Conservation (phyloP, 2,888 invertebrate species). For the Sarcophaga carnaria region DNA sequence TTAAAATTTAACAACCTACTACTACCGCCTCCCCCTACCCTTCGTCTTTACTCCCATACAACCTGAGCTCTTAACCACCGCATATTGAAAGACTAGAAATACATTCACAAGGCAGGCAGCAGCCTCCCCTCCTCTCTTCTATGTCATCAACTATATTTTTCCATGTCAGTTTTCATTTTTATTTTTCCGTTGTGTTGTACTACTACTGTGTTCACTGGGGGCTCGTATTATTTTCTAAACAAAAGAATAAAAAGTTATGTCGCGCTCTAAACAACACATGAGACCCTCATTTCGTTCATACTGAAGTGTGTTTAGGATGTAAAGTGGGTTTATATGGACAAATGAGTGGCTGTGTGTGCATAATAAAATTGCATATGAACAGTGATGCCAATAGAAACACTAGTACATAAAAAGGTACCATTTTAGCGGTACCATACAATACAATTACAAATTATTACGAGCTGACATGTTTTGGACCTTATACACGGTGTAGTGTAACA, state of each 20-base stretch:
- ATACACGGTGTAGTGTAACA: too few relatives aligned
- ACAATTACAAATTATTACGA: too few relatives aligned
- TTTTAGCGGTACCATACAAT: too few relatives aligned
- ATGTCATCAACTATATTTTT: constrained; percentile 50
- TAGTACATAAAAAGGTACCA: too few relatives aligned
- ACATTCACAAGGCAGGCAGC: background rate
- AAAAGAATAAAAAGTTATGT: constrained; percentile 79
- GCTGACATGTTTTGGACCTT: too few relatives aligned
- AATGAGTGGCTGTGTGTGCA: constrained; percentile 6
- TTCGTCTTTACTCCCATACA: background rate
- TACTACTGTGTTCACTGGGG: constrained; percentile 51
- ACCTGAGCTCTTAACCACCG: background rate
- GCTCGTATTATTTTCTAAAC: constrained; percentile 77
- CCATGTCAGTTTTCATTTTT: constrained; percentile 31
- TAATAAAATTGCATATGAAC: constrained; percentile 27
- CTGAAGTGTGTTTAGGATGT: constrained; percentile 41
- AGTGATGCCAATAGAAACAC: background rate
- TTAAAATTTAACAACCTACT: constrained; percentile 78
- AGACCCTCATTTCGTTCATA: constrained; percentile 69
- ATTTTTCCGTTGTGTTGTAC: background rate
- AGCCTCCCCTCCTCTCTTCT: constrained; percentile 4
- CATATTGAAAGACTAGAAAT: too few relatives aligned
- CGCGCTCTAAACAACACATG: constrained; percentile 76
- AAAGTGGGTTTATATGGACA: constrained; percentile 32
- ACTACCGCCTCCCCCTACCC: too few relatives aligned